Percentiles rank a stretch among this genome's conserved stretches.
Conservation (phyloP, 2,888 invertebrate genomes). For the Glaucopsyche alexis region DNA sequence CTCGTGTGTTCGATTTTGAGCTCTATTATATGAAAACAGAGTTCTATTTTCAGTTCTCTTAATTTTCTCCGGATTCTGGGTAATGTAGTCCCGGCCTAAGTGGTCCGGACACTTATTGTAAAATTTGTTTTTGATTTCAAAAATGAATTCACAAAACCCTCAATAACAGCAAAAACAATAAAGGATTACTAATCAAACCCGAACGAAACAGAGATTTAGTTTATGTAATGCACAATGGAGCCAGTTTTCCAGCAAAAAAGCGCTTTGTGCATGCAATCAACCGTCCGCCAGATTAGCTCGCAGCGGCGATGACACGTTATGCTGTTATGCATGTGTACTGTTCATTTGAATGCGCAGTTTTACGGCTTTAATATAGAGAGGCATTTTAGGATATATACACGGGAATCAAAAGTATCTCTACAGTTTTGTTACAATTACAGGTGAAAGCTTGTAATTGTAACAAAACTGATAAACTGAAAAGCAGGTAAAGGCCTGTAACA, state of each 20-base stretch:
- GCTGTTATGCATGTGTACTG: conserved; percentile 59
- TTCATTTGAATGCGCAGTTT: background rate
- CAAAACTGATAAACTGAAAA: too few relatives aligned
- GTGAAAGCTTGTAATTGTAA: too few relatives aligned
- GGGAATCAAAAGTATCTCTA: background rate
- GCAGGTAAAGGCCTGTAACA: too few relatives aligned
- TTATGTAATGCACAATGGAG: conserved; percentile 54
- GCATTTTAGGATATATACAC: background rate
- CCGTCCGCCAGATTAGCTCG: conserved; percentile 64
- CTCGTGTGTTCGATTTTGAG: too few relatives aligned
- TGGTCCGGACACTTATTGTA: too few relatives aligned
- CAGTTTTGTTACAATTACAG: too few relatives aligned
- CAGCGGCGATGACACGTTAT: conserved; percentile 63
- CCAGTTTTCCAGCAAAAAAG: conserved; percentile 53
- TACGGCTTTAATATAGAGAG: too few relatives aligned
- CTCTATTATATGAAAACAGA: too few relatives aligned
- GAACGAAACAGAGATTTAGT: background rate
- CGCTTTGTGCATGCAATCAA: conserved; percentile 62
- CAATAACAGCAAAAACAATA: background rate
- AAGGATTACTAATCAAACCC: background rate
- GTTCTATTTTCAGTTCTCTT: too few relatives aligned
- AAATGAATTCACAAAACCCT: background rate
- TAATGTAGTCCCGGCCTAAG: too few relatives aligned
- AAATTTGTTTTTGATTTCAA: too few relatives aligned
- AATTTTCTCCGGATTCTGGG: too few relatives aligned